These are phyloP conservation scores for Saxidomus purpurata DNA, from an alignment of 1,140 invertebrate genomes.

Conservation along the genomic window DNA sequence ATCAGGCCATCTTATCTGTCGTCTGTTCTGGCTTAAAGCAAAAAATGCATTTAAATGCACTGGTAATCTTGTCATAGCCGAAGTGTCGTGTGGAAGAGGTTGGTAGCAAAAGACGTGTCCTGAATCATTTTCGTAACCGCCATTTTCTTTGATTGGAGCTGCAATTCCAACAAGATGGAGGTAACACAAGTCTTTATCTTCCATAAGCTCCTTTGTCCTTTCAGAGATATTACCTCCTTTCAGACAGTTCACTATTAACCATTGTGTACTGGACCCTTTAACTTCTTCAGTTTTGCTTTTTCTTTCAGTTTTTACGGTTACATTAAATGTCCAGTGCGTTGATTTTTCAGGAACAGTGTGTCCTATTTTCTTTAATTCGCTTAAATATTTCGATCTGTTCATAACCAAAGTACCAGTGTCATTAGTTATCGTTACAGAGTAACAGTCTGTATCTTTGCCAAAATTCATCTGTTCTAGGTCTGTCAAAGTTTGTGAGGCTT, in stretches of 20 bases:
- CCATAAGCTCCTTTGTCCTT: slow-evolving; percentile 9
- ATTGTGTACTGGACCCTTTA: not conserved
- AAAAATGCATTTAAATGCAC: slow-evolving; percentile 80
- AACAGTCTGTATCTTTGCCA: not conserved
- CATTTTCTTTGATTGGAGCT: slow-evolving; percentile 23
- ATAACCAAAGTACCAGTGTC: no score
- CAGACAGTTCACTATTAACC: slow-evolving; percentile 44
- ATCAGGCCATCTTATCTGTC: slow-evolving; percentile 77
- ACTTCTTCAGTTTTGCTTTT: not conserved
- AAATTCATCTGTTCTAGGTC: not conserved
- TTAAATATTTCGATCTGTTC: not conserved
- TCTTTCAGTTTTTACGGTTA: not conserved
- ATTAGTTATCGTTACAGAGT: not conserved
- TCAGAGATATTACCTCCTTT: slow-evolving; percentile 38
- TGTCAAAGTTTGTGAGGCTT: not conserved
- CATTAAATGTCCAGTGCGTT: not conserved
- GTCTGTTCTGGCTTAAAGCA: slow-evolving; percentile 75
- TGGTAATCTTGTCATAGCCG: slow-evolving; percentile 75
- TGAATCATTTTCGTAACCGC: not conserved
- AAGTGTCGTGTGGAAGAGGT: slow-evolving; percentile 75
- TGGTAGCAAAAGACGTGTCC: slow-evolving; percentile 79
- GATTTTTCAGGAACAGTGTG: not conserved
- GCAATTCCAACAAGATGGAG: slow-evolving; percentile 75
- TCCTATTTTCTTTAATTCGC: not conserved
- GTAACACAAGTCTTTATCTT: slow-evolving; percentile 50